Conservation (phyloP, 2,797 vertebrate species). For the Cercopithecus neglectus region DNA sequence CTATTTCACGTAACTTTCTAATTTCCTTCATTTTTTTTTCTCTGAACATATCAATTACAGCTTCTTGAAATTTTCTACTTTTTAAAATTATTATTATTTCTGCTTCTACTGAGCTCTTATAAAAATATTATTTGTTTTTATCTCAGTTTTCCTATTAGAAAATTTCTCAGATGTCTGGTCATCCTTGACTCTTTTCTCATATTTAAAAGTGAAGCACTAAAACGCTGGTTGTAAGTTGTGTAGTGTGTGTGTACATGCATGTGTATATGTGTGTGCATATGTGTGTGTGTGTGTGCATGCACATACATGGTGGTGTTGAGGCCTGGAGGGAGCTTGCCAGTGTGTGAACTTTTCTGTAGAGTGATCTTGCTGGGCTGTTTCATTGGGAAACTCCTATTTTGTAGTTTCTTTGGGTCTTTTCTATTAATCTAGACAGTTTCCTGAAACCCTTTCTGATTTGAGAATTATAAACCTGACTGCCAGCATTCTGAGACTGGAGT, state of each 20-base stretch:
- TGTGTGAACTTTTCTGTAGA: background rate
- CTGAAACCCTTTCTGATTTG: background rate
- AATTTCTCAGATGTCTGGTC: background rate
- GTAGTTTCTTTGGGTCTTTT: background rate
- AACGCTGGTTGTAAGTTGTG: background rate
- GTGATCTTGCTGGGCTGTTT: background rate
- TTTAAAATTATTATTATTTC: background rate
- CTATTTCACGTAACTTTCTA: background rate
- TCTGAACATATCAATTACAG: background rate
- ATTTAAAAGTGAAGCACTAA: background rate
- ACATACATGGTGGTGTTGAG: background rate
- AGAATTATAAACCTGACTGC: background rate
- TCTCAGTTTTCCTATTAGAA: background rate
- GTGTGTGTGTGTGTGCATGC: accelerated
- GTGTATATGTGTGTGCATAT: background rate
- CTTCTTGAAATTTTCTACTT: background rate
- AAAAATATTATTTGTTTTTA: background rate
- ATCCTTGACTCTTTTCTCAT: background rate
- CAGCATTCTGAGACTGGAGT: background rate
- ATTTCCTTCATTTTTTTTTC: background rate
- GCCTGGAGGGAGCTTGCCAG: background rate
- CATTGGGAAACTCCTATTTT: background rate
- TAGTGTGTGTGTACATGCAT: background rate
- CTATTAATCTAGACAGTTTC: background rate
- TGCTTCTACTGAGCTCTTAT: background rate